These are phyloP conservation scores for Diorhabda sublineata DNA, from an alignment of 1,140 invertebrate species.

Conservation along the genomic window DNA sequence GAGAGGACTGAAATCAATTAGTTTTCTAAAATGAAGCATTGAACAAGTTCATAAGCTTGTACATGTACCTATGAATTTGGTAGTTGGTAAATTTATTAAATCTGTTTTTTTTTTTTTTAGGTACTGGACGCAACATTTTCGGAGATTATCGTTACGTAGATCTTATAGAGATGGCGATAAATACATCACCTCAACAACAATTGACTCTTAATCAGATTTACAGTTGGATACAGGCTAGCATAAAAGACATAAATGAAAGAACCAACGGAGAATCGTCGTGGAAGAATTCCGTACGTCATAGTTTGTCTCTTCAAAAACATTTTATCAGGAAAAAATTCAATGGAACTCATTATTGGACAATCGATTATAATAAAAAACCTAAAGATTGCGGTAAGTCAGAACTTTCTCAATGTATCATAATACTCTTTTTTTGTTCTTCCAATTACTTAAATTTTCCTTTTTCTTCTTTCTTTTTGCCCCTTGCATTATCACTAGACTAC, in stretches of 20 bases:
- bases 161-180: background rate
- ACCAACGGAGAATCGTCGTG: background rate
- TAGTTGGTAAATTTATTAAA: background rate
- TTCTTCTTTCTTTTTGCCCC: no score
- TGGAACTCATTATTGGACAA: no score
- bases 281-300: slow-evolving; percentile 12
- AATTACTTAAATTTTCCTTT: no score
- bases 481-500: no score
- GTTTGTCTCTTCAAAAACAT: background rate
- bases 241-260: background rate
- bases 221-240: background rate
- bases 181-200: background rate
- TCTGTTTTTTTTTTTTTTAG: background rate
- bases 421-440: no score
- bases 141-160: background rate
- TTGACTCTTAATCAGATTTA: slow-evolving; percentile 10
- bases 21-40: no score
- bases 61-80: no score
- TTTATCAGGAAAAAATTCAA: background rate
- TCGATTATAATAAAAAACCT: no score
- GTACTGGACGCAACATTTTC: background rate
- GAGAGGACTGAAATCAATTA: no score
- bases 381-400: no score
- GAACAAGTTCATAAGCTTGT: no score
- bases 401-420: no score